Evolutionary conservation across 2,888 invertebrate species (phyloP).

Genomic region (Agriotes lineatus): DNA sequence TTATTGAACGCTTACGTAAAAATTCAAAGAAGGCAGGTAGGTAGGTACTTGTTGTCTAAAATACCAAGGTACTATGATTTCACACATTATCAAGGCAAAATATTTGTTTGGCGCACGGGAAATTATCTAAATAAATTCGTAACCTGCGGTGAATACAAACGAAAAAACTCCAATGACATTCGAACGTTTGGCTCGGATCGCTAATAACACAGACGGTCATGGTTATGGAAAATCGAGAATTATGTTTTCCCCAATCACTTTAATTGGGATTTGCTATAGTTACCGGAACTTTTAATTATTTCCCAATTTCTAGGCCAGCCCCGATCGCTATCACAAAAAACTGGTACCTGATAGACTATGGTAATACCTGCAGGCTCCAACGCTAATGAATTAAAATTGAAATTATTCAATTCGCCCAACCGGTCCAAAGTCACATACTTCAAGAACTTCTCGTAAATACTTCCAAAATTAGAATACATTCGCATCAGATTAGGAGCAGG

Average conservation of each 20-base stretch:
- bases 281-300: not conserved
- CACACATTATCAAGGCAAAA: constrained; percentile 33
- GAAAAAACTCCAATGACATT: constrained; percentile 28
- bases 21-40: constrained; percentile 23
- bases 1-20: constrained; percentile 22
- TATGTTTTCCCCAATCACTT: not conserved
- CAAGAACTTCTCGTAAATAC: too few relatives aligned
- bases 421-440: too few relatives aligned
- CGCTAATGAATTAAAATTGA: too few relatives aligned
- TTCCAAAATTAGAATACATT: too few relatives aligned
- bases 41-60: constrained; percentile 22
- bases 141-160: constrained; percentile 14
- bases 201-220: not conserved
- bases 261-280: constrained; percentile 1
- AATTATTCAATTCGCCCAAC: too few relatives aligned
- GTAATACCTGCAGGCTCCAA: not conserved
- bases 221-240: not conserved
- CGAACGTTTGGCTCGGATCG: constrained; percentile 8
- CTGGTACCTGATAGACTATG: not conserved
- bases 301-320: constrained; percentile 6
- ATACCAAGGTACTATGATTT: constrained; percentile 32
- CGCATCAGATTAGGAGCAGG: too few relatives aligned
- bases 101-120: constrained; percentile 7
- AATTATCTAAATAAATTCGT: constrained; percentile 7
- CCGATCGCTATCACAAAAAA: constrained; percentile 1